Conservation (phyloP, 64 coral and sea anemone species). For the Astreopora myriophthalma region DNA sequence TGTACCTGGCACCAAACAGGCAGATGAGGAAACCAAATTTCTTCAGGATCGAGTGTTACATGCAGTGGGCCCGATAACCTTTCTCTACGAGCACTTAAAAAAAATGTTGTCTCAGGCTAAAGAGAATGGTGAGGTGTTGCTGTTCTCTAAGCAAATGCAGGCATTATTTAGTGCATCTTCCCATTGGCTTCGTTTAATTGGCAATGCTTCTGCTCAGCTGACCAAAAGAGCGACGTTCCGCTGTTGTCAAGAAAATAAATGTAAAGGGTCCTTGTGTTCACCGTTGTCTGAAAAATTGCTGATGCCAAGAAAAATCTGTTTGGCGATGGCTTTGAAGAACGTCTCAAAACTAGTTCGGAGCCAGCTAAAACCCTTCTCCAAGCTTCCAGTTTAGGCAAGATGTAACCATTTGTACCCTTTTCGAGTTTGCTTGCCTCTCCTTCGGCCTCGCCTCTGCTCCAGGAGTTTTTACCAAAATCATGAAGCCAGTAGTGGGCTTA, state of each 20-base stretch:
- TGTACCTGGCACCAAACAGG: constrained; percentile 24
- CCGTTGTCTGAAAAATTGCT: not conserved
- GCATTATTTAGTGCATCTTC: not conserved
- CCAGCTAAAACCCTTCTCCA: not conserved
- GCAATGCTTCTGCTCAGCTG: not conserved
- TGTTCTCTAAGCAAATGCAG: not conserved
- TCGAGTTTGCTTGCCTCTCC: not conserved
- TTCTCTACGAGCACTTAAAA: not conserved
- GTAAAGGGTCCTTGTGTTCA: not conserved
- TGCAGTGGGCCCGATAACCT: not conserved
- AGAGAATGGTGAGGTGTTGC: not conserved
- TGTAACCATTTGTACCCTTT: not conserved
- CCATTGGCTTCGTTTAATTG: not conserved
- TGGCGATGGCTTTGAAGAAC: not conserved
- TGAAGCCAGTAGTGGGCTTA: not conserved
- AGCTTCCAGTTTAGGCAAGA: not conserved
- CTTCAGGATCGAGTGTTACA: not conserved
- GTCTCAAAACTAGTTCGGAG: not conserved
- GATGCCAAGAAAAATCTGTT: not conserved
- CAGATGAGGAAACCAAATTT: not conserved
- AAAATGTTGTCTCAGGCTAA: not conserved
- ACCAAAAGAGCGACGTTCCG: not conserved
- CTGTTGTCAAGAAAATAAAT: not conserved
- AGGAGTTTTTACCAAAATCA: not conserved
- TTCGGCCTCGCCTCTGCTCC: not conserved